A percentile compares a stretch with the other conserved stretches of the same genome.
Evolutionary conservation across 1,140 invertebrate genomes (phyloP).

Genomic region (Stegodyphus dumicola): DNA sequence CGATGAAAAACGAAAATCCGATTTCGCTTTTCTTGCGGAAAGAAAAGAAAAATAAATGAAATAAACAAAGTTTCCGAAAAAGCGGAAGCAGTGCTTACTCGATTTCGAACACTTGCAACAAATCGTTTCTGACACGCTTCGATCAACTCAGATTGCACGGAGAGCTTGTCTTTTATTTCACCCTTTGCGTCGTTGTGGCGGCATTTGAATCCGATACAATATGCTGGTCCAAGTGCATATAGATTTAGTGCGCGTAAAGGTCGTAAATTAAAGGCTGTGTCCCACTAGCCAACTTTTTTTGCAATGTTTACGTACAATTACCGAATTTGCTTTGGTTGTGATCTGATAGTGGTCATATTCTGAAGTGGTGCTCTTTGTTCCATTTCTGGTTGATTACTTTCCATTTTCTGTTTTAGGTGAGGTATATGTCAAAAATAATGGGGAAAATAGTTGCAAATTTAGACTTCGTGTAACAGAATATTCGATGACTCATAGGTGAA

Average conservation of each 20-base stretch:
- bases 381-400: constrained; percentile 6
- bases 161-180: constrained; percentile 11
- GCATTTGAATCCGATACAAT: background rate
- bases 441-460: too few species aligned
- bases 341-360: too few species aligned
- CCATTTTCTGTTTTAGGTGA: background rate
- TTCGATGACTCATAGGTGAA: too few species aligned
- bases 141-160: constrained; percentile 38
- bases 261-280: background rate
- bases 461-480: too few species aligned
- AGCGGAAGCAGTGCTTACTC: constrained; percentile 52
- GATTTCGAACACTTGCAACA: constrained; percentile 33
- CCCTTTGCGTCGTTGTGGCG: background rate
- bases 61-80: constrained; percentile 10
- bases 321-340: too few species aligned
- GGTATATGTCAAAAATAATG: too few species aligned
- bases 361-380: background rate
- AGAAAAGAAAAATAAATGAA: constrained; percentile 24
- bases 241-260: constrained; percentile 11
- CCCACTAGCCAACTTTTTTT: constrained; percentile 27
- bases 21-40: constrained; percentile 52
- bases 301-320: background rate
- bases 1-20: constrained; percentile 43
- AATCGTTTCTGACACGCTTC: constrained; percentile 55
- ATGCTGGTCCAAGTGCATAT: constrained; percentile 29